Base-by-base conservation (phyloP, 2,888 invertebrate species). In the Ommatoiulus sabulosus region DNA sequence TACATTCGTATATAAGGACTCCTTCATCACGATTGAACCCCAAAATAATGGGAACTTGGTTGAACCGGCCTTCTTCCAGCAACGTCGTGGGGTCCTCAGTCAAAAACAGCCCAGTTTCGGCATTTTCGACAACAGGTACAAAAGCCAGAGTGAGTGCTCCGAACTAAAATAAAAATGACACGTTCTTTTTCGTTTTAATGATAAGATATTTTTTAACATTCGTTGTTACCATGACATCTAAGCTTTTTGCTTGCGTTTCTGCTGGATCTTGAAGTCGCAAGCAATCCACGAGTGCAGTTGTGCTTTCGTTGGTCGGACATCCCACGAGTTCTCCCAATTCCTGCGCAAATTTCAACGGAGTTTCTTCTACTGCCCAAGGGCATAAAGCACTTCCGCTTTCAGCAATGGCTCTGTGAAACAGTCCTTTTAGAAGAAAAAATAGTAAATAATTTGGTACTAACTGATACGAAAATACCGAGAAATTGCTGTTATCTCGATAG, bases 321-420 rank as follows among this genome's bases (percentile, higher is more conserved):
- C 35, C 46, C 43, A 87, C 0, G 0, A 3, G n/a, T 1, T 5
- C 10, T 24, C 72, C 87, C 0, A 87, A 24, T 5, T 57, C 44
- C 35, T 72, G 35, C 0, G 87, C 87, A 43, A 12, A 52, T 35
- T 15, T 1, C 15, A 87, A 24, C 3, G 87, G 87, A 24, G 12
- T 20, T 43, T 57, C 63, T 20, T 63, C 63, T 0, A 72, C 6
- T 3, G 87, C 57, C 57, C 72, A 85, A 0, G 88, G 85, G 48
- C 57, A 52, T 7, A 88, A 17, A 15, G 88, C 44, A 44, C 44
- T 44, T 20, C 88, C 88, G 44, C 84, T 84, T 88, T 88, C 88
- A 10, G 86, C 88, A 57, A 88, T 88, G 8, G 44, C 86, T 88
- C 17, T 20, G 43, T 86, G 88, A 35, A 88, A 88, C 35, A 88